These are phyloP conservation scores for Eupeodes luniger DNA, from an alignment of 2,888 invertebrate species.

Conservation along the genomic window DNA sequence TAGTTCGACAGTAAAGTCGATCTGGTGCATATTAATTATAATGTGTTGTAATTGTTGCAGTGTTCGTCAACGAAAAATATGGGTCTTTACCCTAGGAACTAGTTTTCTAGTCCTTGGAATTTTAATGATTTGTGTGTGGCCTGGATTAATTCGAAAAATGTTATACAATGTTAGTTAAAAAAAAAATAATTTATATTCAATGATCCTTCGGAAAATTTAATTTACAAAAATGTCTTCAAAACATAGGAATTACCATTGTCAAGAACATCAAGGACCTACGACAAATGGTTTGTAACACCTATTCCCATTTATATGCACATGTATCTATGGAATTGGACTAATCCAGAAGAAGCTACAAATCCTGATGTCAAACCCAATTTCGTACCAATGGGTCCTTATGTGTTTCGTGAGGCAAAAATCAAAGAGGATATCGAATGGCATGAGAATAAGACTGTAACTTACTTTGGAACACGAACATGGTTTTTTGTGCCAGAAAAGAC, in stretches of 20 bases:
- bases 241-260: slow-evolving; percentile 56
- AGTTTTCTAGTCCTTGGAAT: slow-evolving; percentile 79
- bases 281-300: slow-evolving; percentile 91
- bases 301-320: slow-evolving; percentile 92
- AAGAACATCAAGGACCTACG: slow-evolving; percentile 87
- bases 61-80: slow-evolving; percentile 81
- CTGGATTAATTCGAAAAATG: slow-evolving; percentile 77
- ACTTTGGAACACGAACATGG: slow-evolving; percentile 90
- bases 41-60: slow-evolving; percentile 83
- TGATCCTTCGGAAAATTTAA: background rate
- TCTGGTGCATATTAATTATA: background rate
- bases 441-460: slow-evolving; percentile 90
- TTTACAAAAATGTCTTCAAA: background rate
- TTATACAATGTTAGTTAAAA: slow-evolving; percentile 76
- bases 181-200: background rate
- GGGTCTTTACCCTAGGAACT: slow-evolving; percentile 81
- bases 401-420: slow-evolving; percentile 85
- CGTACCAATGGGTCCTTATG: slow-evolving; percentile 86
- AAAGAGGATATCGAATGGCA: slow-evolving; percentile 87
- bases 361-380: slow-evolving; percentile 86
- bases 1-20: background rate
- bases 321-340: slow-evolving; percentile 92
- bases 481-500: slow-evolving; percentile 88
- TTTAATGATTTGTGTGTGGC: slow-evolving; percentile 80
- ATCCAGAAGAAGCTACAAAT: slow-evolving; percentile 86